phyloP scores from a whole-genome alignment of 2,113 vertebrate species.

The Carettochelys insculpta region DNA sequence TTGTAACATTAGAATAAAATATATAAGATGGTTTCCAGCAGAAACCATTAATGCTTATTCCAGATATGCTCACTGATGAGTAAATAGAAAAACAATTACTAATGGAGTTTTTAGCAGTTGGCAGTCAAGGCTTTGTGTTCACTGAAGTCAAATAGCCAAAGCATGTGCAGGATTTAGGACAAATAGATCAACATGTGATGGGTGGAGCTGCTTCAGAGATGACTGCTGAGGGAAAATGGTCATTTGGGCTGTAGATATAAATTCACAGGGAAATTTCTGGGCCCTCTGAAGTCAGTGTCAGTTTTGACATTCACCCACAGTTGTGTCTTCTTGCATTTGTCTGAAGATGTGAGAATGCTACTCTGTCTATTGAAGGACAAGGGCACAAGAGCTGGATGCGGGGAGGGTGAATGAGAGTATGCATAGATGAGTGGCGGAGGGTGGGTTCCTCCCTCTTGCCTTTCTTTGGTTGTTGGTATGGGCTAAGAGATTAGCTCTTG shows the following conservation, averaged over 20 bases:
- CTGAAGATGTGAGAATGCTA: neutral
- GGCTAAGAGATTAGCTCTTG: neutral
- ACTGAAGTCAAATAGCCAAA: neutral
- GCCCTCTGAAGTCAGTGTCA: neutral
- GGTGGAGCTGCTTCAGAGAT: neutral
- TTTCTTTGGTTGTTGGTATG: neutral
- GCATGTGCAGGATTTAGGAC: neutral
- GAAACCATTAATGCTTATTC: neutral
- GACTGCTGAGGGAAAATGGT: neutral
- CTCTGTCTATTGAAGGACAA: neutral
- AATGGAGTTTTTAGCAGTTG: neutral
- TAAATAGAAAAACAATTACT: neutral
- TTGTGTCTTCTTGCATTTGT: neutral
- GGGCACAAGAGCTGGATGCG: no score
- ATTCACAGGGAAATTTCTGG: neutral
- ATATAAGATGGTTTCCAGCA: neutral
- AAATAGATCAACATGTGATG: neutral
- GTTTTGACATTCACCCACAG: neutral
- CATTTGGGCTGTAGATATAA: no score
- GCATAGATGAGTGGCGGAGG: no score
- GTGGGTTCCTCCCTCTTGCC: no score
- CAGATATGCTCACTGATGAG: neutral
- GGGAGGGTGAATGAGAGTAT: neutral
- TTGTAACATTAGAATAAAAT: neutral
- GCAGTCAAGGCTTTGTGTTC: neutral